These are phyloP conservation scores for Ibidorhyncha struthersii DNA, from an alignment of 2,113 vertebrate genomes.

Conservation along the genomic window DNA sequence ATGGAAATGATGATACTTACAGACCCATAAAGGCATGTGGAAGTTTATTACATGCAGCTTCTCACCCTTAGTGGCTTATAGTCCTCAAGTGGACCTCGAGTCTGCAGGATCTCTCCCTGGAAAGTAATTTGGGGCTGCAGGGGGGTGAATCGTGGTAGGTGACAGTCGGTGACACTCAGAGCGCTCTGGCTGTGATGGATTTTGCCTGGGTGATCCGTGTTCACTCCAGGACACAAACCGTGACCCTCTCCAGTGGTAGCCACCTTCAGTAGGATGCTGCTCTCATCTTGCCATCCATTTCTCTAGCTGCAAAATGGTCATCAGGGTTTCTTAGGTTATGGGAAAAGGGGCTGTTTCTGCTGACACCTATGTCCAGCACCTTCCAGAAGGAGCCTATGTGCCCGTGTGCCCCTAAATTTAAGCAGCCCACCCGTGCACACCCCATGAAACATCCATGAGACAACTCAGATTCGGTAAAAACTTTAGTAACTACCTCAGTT, in stretches of 20 bases:
- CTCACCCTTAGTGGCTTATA: background rate
- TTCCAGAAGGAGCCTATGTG: background rate
- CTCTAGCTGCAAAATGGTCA: background rate
- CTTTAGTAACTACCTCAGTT: background rate
- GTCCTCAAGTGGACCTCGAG: background rate
- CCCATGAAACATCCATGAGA: background rate
- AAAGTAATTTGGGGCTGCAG: background rate
- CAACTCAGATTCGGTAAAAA: background rate
- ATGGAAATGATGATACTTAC: background rate
- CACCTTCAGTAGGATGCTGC: background rate
- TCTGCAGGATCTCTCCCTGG: background rate
- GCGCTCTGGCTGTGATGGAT: too few relatives aligned
- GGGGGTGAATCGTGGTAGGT: fast-evolving
- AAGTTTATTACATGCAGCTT: background rate
- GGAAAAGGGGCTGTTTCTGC: background rate
- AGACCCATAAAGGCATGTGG: background rate
- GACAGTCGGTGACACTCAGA: background rate
- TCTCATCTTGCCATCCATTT: background rate
- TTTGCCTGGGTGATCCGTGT: background rate
- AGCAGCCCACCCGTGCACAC: background rate
- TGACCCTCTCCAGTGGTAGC: background rate
- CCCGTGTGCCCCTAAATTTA: background rate
- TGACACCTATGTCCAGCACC: fast-evolving
- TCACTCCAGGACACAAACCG: background rate
- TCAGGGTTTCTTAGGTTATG: background rate